Conservation (phyloP, 2,113 vertebrate species). For the Proterorhinus semilunaris region DNA sequence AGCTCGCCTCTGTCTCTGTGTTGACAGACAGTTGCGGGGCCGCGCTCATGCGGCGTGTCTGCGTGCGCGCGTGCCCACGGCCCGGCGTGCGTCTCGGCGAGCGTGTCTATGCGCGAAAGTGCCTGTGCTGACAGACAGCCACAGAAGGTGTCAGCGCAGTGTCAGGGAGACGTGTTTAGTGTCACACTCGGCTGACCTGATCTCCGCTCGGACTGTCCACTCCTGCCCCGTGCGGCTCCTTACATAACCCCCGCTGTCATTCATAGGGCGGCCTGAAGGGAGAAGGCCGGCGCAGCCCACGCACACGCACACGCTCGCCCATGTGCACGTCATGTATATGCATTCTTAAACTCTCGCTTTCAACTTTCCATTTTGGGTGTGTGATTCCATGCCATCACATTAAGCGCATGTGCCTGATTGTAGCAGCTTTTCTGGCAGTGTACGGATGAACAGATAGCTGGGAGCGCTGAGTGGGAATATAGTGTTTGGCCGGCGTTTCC, state of each 20-base stretch:
- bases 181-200: conserved; percentile 84
- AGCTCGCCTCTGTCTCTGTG: conserved; percentile 52
- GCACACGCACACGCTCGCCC: conserved; percentile 21
- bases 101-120: conserved; percentile 19
- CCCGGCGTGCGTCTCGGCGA: conserved; percentile 6
- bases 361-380: conserved; percentile 5
- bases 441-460: conserved; percentile 1
- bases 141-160: conserved; percentile 79
- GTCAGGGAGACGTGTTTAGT: conserved; percentile 82
- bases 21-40: conserved; percentile 67
- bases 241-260: conserved; percentile 82
- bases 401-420: conserved; percentile 27
- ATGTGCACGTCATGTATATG: conserved; percentile 34
- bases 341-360: neutral
- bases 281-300: conserved; percentile 35
- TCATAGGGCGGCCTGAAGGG: conserved; percentile 73
- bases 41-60: conserved; percentile 28
- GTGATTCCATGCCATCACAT: neutral
- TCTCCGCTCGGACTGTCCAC: conserved; percentile 81
- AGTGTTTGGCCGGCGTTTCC: conserved; percentile 12
- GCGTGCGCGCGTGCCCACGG: conserved; percentile 25
- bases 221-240: conserved; percentile 78
- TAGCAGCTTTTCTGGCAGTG: conserved; percentile 20
- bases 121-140: conserved; percentile 67
- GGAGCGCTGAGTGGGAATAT: conserved; percentile 21